These are phyloP conservation scores for Dissostichus mawsoni DNA, from an alignment of 2,113 vertebrate genomes.

Conservation along the genomic window DNA sequence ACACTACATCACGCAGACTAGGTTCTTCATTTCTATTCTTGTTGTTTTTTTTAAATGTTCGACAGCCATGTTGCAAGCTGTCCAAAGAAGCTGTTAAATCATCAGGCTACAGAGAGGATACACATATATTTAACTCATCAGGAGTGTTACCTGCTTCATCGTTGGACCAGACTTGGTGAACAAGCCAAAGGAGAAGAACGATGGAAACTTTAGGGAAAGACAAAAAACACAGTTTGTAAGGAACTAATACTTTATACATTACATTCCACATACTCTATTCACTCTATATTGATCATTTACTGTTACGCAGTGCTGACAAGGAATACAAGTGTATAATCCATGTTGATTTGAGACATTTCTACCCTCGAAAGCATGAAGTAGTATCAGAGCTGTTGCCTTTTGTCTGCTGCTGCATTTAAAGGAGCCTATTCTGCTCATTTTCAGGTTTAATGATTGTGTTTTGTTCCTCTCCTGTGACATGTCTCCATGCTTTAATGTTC, in stretches of 20 bases:
- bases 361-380: no score
- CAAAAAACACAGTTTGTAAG: neutral
- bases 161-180: conserved; percentile 90
- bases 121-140: neutral
- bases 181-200: conserved; percentile 88
- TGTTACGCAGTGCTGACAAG: no score
- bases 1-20: neutral
- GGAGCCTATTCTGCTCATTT: no score
- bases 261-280: neutral
- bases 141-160: conserved; percentile 86
- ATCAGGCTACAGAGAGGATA: neutral
- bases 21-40: neutral
- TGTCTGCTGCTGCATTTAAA: no score
- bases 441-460: no score
- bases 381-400: no score
- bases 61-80: neutral
- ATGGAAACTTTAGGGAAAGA: conserved; percentile 83
- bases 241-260: neutral
- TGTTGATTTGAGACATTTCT: no score
- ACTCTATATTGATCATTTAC: no score
- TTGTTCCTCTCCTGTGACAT: no score
- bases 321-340: no score
- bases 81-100: neutral
- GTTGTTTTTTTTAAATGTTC: neutral
- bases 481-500: no score